phyloP scores from a whole-genome alignment of 2,113 vertebrate genomes.

The Sturnus vulgaris region DNA sequence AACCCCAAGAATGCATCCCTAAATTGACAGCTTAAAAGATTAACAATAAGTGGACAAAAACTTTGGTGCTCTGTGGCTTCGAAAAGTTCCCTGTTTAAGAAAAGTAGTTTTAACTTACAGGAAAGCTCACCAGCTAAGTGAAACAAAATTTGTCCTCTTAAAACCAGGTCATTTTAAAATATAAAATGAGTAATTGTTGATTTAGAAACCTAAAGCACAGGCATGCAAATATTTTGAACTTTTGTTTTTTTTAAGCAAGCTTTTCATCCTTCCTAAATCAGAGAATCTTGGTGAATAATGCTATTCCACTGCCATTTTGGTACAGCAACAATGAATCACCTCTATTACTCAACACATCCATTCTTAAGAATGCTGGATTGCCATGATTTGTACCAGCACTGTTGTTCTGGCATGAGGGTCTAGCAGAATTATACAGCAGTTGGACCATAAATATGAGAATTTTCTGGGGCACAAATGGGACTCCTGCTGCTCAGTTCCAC shows the following conservation, averaged over 20 bases:
- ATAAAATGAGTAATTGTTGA: neutral
- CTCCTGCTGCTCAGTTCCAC: neutral
- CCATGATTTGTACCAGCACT: neutral
- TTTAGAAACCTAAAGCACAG: neutral
- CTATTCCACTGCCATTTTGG: neutral
- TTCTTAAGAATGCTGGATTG: neutral
- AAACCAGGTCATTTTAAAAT: neutral
- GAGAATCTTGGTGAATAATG: neutral
- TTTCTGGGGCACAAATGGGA: neutral
- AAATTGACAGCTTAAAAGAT: neutral
- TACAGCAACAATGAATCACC: constrained; percentile 13
- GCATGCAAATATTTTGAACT: constrained; percentile 15
- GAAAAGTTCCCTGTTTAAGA: neutral
- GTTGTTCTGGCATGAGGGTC: neutral
- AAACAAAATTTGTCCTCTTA: neutral
- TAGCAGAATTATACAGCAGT: neutral
- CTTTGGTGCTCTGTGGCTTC: neutral
- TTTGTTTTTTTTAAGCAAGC: neutral
- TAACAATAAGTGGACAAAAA: neutral
- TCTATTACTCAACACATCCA: neutral
- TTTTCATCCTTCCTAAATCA: neutral
- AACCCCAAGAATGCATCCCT: neutral
- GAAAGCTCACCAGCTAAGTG: neutral
- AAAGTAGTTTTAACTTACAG: neutral
- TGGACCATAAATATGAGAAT: neutral